Evolutionary conservation across 1,140 invertebrate genomes (phyloP).

Genomic region (Tetramorium alpestre): DNA sequence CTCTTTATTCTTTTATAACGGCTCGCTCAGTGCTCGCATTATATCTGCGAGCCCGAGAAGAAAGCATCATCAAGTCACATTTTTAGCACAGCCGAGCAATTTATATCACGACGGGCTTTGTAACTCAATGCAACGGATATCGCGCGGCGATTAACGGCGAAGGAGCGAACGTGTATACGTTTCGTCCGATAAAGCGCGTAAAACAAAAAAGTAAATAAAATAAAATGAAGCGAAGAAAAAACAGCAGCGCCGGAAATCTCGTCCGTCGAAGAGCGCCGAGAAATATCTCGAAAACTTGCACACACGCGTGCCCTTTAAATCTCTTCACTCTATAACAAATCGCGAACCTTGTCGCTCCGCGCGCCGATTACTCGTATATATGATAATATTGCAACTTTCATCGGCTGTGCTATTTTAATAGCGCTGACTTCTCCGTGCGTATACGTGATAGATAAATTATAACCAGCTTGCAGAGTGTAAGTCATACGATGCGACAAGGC

Average conservation of each 20-base stretch:
- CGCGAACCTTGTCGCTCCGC: conserved; percentile 8
- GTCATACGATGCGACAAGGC: not conserved
- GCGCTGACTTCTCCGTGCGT: conserved; percentile 18
- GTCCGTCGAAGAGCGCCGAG: not conserved
- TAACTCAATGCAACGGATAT: conserved; percentile 53
- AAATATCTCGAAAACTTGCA: not conserved
- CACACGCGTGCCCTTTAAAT: not conserved
- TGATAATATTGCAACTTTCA: conserved; percentile 52
- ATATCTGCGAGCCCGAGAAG: not conserved
- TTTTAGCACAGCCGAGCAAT: conserved; percentile 35
- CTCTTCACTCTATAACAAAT: not conserved
- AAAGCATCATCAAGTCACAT: conserved; percentile 32
- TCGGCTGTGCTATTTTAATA: conserved; percentile 28
- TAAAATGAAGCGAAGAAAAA: not conserved
- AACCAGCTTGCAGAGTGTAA: conserved; percentile 23
- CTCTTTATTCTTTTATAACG: not conserved
- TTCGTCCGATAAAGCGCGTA: not conserved
- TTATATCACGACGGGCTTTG: conserved; percentile 13
- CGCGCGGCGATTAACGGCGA: conserved; percentile 27
- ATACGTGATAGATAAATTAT: conserved; percentile 7
- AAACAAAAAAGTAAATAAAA: not conserved
- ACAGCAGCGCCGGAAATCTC: not conserved
- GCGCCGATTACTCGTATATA: conserved; percentile 17
- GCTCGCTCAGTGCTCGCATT: not conserved
- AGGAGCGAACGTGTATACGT: not conserved